Evolutionary conservation across 2,797 vertebrate genomes (phyloP), one percentile per base, ranked within the genome.

Genomic region (Labroides dimidiatus): DNA sequence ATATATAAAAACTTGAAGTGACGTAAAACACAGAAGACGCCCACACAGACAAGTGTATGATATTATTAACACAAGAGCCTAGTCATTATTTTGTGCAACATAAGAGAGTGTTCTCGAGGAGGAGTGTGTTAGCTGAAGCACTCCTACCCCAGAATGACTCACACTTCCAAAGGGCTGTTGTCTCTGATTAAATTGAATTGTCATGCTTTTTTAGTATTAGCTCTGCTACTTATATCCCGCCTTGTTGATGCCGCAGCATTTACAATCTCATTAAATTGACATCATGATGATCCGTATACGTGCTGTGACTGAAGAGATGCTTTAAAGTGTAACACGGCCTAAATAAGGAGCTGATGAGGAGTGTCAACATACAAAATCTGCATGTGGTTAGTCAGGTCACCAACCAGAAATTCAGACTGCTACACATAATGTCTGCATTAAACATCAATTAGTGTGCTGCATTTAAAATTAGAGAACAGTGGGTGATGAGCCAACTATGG

Each of bases 81-180:
- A 14, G 3, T 20, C 10, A 30, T 60, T 50, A 11, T 65, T 36
- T 60, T 0, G 53, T 51, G 65, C 37, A 24, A 6, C 19, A 4
- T 44, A 16, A 41, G 30, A 62, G 63, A 44, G 21, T 72, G 21
- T 62, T 73, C 30, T 74, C 59, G 39, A 65, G 69, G 33, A 4
- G 2, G 49, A 57, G 58, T 20, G 58, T 63, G 24, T 21, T 15
- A 48, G 60, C 47, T 80, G 51, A 80, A 84, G 70, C 49, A 41
- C 62, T 42, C n/a, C 45, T 36, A 59, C 81, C 45, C 30, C 17
- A 61, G 39, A 69, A 58, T 78, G 84, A 83, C 68, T 84, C 82
- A 84, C 33, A 53, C 20, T 39, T 60, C 60, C n/a, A 27, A 56
- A 54, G 17, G 19, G 33, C 43, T 36, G n/a, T 23, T 64, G 37